Evolutionary conservation across 2,113 vertebrate genomes (phyloP).

Genomic region (Laticauda laticaudata): DNA sequence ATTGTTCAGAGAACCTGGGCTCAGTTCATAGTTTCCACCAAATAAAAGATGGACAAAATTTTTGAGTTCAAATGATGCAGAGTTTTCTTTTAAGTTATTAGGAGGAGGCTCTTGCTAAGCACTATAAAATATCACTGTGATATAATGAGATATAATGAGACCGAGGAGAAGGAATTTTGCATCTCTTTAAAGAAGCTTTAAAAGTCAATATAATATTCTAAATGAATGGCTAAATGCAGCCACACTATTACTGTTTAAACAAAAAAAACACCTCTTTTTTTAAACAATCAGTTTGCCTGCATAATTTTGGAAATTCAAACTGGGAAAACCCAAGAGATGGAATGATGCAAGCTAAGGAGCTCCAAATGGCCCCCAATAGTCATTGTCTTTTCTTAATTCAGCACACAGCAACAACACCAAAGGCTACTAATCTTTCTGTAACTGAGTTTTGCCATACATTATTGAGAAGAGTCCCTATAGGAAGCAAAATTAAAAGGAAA

Average conservation of each 20-base stretch:
- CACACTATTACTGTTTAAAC: not conserved
- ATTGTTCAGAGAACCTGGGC: not conserved
- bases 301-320: not conserved
- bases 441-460: not conserved
- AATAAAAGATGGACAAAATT: not conserved
- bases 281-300: not conserved
- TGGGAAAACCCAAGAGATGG: not conserved
- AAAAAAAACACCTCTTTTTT: not conserved
- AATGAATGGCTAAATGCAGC: not conserved
- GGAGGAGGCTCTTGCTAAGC: not conserved
- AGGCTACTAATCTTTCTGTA: not conserved
- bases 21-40: not conserved
- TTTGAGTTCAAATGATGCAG: not conserved
- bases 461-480: not conserved
- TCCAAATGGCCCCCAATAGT: not conserved
- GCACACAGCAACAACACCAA: not conserved
- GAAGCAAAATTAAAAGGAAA: constrained; percentile 20
- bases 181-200: not conserved
- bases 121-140: not conserved
- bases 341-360: not conserved
- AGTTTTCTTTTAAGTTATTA: not conserved
- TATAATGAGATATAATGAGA: not conserved
- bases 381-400: not conserved
- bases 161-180: not conserved
- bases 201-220: not conserved